Base-by-base conservation (phyloP, 2,113 vertebrate genomes). In the Bagarius yarrelli region DNA sequence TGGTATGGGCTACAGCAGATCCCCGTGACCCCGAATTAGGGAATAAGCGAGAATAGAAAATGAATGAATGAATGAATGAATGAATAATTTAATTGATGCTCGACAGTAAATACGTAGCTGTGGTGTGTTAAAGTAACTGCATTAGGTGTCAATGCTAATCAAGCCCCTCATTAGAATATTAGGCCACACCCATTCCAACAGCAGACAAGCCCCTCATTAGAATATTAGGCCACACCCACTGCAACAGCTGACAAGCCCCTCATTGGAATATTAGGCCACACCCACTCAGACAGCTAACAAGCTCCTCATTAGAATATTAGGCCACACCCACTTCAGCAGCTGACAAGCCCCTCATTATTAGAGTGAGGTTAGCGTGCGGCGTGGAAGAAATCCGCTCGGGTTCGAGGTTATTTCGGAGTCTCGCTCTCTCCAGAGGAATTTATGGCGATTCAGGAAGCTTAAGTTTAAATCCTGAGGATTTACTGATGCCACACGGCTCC, bases 371-470 rank as follows among this genome's bases (percentile, higher is more conserved):
- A 12, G 27, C 25, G 27, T 19, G 15, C 4, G 3, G 61, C 21
- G 30, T 16, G 19, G 8, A 8, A 66, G 30, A 21, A 36, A 21
- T 19, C 32, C 18, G 2, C 1, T 9, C 47, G 14, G 47, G 27
- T 50, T 40, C 0, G 67, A 1, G 44, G 67, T 47, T 70, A 70
- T 70, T 70, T 70, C 47, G 2, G 67, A 18, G 36, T 27, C 40
- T 70, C 9, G 40, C 16, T 50, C 27, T n/a, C 27, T 40, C 67
- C 40, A 0, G 36, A 69, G 36, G 13, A 40, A 50, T 4, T 23
- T 40, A 40, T 70, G 67, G 67, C 47, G 40, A 25, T 70, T 70
- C 25, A 50, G 40, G 67, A 50, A 70, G 67, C 67, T 70, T 70
- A 50, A 70, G 25, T 14, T 15, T n/a, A 18, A 70, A 70, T 40